Base-by-base conservation (phyloP, 2,888 invertebrate genomes). In the Yponomeuta sedellus region DNA sequence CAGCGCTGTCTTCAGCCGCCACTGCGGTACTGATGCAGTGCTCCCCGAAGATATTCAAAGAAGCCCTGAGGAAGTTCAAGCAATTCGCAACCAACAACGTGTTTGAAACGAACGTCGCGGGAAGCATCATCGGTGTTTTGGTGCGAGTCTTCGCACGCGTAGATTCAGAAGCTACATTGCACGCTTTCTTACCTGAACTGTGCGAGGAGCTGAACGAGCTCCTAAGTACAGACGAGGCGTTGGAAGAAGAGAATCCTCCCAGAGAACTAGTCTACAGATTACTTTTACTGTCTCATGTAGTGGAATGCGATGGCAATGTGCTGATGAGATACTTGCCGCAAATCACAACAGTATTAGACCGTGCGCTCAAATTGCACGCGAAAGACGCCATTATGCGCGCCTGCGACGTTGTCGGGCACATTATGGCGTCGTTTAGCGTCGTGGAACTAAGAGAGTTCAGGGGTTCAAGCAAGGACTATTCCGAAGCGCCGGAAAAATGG, bases 71-170 rank as follows among this genome's bases (percentile, higher is more conserved):
- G 71, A 96, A 96, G 79, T 92, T 98, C 44, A 94, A 94, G 70
- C 86, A 93, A 11, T 97, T 96, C 80, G 93, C 94, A 0, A 94
- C 94, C 0, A 94, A 93, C 66, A 93, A 94, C 39, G 94, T 96
- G n/a, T 93, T 96, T 72, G 98, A 98, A 80, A 94, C 95, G 0
- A 94, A 94, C 74, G 95, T 97, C 0, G 95, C 97, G 0, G 97
- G 97, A 0, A 94, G 94, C 77, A 93, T 96, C 79, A 93, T 96
- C 0, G 96, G 95, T 0, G 93, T 94, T 11, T 84, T 97, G 68
- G 93, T 96, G 69, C 93, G 94, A 67, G 91, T 92, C 11, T 95
- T 95, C 76, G 90, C 93, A 0, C 87, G 92, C 74, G 93, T 94
- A 0, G 94, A 96, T 75, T 93, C 96, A 0, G 93, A 93, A 67